Percentiles rank a stretch among this genome's conserved stretches.
Conservation (phyloP, 2,888 invertebrate genomes). For the Eugnorisma glareosa region DNA sequence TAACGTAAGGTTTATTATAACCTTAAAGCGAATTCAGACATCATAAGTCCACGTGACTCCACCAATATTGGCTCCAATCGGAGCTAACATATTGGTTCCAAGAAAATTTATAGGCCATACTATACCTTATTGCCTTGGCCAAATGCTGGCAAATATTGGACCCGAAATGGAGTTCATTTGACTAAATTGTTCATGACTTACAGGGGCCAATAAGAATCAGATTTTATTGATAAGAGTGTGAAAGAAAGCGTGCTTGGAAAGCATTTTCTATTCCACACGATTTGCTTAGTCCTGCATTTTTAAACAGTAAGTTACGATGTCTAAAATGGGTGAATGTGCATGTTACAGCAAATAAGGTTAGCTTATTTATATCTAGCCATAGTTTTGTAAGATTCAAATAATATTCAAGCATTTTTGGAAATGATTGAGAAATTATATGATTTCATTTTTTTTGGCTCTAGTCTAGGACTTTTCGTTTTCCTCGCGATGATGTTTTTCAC, state of each 20-base stretch:
- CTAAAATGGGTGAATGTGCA: constrained; percentile 16
- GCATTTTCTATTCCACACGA: constrained; percentile 38
- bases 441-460: neutral
- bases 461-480: neutral
- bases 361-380: constrained; percentile 6
- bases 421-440: neutral
- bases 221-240: constrained; percentile 42
- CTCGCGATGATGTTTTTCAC: neutral
- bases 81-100: constrained; percentile 50
- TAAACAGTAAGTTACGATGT: constrained; percentile 33
- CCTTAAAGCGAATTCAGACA: constrained; percentile 49
- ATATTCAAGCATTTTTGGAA: neutral
- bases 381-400: neutral
- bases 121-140: constrained; percentile 42
- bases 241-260: constrained; percentile 46
- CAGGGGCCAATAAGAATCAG: constrained; percentile 41
- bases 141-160: constrained; percentile 48
- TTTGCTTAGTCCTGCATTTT: constrained; percentile 43
- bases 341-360: constrained; percentile 4
- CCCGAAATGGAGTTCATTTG: constrained; percentile 45
- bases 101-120: constrained; percentile 44
- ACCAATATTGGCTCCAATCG: constrained; percentile 51
- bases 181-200: constrained; percentile 45
- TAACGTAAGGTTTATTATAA: constrained; percentile 15
- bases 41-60: constrained; percentile 48